These are phyloP conservation scores for Nibea coibor DNA, from an alignment of 2,113 vertebrate genomes.

Conservation along the genomic window DNA sequence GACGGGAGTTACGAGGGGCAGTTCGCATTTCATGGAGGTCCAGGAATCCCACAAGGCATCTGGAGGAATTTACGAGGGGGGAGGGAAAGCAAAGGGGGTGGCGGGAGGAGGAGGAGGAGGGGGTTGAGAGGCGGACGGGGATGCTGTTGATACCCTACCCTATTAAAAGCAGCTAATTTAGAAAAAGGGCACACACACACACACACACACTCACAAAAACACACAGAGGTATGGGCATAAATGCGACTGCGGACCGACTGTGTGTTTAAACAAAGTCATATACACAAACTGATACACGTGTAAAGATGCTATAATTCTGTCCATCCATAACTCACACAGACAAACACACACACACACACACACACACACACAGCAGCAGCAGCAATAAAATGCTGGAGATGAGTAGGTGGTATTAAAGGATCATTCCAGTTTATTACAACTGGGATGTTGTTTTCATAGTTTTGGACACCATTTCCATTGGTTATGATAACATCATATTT, in stretches of 20 bases:
- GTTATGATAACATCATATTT: background rate
- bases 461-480: constrained; percentile 3
- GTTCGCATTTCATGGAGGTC: constrained; percentile 81
- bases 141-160: constrained; percentile 65
- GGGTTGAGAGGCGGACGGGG: constrained; percentile 43
- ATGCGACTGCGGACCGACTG: constrained; percentile 16
- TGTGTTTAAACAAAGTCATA: constrained; percentile 38
- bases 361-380: constrained; percentile 1
- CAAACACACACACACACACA: constrained; percentile 1
- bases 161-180: constrained; percentile 75
- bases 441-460: constrained; percentile 16
- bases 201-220: constrained; percentile 1
- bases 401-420: constrained; percentile 51
- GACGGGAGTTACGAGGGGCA: constrained; percentile 77
- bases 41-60: constrained; percentile 81
- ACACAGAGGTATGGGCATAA: constrained; percentile 36
- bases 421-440: constrained; percentile 41
- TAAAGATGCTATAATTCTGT: constrained; percentile 42
- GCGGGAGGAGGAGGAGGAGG: constrained; percentile 11
- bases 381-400: constrained; percentile 43
- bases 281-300: constrained; percentile 39
- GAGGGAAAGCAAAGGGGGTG: constrained; percentile 47
- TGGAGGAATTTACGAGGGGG: constrained; percentile 81
- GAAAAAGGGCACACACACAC: constrained; percentile 54
- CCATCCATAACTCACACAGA: constrained; percentile 12